Evolutionary conservation across 1,140 invertebrate species (phyloP).

Genomic region (Eurosta solidaginis): DNA sequence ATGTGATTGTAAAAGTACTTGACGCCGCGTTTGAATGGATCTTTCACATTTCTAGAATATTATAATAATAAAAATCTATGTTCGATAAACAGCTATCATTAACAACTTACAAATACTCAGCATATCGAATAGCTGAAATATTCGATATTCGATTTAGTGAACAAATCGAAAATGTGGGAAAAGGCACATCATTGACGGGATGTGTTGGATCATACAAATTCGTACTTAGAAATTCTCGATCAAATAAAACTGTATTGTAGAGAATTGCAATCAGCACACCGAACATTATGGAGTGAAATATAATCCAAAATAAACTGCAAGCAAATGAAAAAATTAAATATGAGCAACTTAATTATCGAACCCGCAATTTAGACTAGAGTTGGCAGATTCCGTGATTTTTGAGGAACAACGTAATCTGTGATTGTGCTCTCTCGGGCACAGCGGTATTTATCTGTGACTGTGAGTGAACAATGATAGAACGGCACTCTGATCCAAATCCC

Average conservation of each 20-base stretch:
- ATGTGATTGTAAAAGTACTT: conserved; percentile 44
- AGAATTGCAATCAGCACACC: conserved; percentile 62
- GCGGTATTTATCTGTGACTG: too few relatives aligned
- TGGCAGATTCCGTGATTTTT: too few relatives aligned
- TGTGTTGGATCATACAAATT: conserved; percentile 64
- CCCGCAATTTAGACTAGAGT: not conserved
- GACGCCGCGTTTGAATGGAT: conserved; percentile 39
- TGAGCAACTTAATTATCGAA: not conserved
- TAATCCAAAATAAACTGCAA: conserved; percentile 62
- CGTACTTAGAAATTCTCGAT: conserved; percentile 61
- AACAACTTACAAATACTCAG: conserved; percentile 60
- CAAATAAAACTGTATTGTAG: conserved; percentile 61
- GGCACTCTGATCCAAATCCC: too few relatives aligned
- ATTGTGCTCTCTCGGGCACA: too few relatives aligned
- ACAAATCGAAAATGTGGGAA: conserved; percentile 66
- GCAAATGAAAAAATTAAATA: conserved; percentile 29
- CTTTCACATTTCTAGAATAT: conserved; percentile 42
- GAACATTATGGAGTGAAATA: conserved; percentile 61
- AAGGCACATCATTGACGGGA: conserved; percentile 63
- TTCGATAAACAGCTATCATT: not conserved
- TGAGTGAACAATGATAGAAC: too few relatives aligned
- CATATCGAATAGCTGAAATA: conserved; percentile 59
- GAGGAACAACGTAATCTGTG: too few relatives aligned
- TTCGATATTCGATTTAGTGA: conserved; percentile 65
- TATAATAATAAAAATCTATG: not conserved